Evolutionary conservation across 2,797 vertebrate species (phyloP), one percentile per base, ranked within the genome.

Genomic region (Tamandua tetradactyla): DNA sequence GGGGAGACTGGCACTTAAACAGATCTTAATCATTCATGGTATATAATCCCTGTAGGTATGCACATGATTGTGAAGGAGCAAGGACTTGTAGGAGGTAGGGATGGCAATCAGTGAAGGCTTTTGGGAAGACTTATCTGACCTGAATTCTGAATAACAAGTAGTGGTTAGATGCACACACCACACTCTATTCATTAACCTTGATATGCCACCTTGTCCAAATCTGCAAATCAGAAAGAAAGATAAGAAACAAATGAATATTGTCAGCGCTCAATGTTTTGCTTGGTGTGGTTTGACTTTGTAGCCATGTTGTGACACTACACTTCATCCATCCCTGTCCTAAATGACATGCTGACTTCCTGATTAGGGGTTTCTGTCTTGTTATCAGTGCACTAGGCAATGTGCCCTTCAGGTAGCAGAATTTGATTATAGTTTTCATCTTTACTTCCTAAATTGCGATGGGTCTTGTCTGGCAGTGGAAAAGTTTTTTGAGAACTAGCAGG

Each of bases 401-500:
- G 82, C 94, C 40, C 7, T 93, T 97, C 96, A 92, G 92, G 96
- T 88, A 90, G 88, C n/a, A 94, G 90, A 95, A 96, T 87, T 96
- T 97, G 96, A 97, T 97, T 95, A 96, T 80, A 95, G 94, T 94
- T 94, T 97, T 97, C 96, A 92, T 80, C 94, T 66, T 86, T 68
- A 42, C 82, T 96, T 95, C 93, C 82, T 91, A 59, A 97, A 94
- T 84, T 96, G 92, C 88, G 80, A 30, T 96, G 79, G 78, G 15
- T 82, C 93, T 85, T 90, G 69, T 74, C 55, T 72, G 25, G 61
- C 52, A 71, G 93, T 88, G 76, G 42, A 89, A 87, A 96, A 96
- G 93, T 97, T 96, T 95, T 47, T 82, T 72, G 52, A 32, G 66
- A 88, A 69, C 64, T 59, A 85, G 37, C 37, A 71, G 83, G 25